Percentiles rank a stretch among this genome's conserved stretches.
Conservation (phyloP, 2,113 vertebrate species). For the Bufo gargarizans region DNA sequence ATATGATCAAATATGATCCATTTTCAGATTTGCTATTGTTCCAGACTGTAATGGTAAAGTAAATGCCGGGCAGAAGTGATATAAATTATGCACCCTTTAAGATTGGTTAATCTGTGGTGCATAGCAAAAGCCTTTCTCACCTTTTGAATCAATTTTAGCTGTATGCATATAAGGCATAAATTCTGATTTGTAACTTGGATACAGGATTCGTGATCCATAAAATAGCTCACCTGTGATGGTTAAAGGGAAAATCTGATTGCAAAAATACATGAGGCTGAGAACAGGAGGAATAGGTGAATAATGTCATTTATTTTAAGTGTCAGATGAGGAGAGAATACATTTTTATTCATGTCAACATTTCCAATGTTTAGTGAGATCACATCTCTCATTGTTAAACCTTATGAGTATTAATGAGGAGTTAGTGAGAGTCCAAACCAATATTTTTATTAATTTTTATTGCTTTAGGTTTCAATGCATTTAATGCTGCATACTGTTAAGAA, state of each 20-base stretch:
- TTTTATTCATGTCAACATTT: slow-evolving; percentile 30
- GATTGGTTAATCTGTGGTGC: slow-evolving; percentile 49
- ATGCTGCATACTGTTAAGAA: not conserved
- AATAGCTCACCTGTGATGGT: slow-evolving; percentile 22
- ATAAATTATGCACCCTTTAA: slow-evolving; percentile 48
- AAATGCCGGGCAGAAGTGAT: slow-evolving; percentile 33
- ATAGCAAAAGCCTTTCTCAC: slow-evolving; percentile 39
- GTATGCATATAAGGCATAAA: slow-evolving; percentile 48
- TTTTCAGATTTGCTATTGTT: slow-evolving; percentile 24
- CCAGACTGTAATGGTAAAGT: slow-evolving; percentile 21
- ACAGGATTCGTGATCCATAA: slow-evolving; percentile 37
- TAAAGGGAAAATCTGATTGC: slow-evolving; percentile 23
- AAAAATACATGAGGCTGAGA: slow-evolving; percentile 38
- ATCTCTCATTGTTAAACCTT: slow-evolving; percentile 20
- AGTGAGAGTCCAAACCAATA: not conserved
- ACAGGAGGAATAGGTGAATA: slow-evolving; percentile 16
- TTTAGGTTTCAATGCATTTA: not conserved
- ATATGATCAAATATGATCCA: not conserved
- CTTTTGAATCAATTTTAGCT: slow-evolving; percentile 35
- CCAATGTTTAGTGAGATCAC: slow-evolving; percentile 4
- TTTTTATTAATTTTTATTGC: not conserved
- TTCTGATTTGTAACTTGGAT: slow-evolving; percentile 49
- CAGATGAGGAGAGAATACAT: slow-evolving; percentile 15
- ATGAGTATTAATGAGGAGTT: not conserved
- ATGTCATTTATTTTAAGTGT: slow-evolving; percentile 29